Base-by-base conservation (phyloP, 1,140 invertebrate species). In the Aphelenchoides fujianensis region DNA sequence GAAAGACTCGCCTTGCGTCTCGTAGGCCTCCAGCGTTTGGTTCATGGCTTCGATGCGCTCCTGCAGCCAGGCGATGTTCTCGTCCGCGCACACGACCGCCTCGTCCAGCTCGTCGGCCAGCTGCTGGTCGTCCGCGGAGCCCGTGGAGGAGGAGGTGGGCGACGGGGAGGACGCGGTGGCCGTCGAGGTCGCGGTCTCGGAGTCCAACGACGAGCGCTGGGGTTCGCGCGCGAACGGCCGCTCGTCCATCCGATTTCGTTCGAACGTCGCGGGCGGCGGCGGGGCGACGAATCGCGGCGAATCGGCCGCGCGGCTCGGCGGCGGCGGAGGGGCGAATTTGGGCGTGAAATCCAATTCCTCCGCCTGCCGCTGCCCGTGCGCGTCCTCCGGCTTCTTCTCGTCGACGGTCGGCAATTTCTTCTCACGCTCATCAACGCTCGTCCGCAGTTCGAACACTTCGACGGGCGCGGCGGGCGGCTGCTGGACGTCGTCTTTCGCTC, bases 11-110 rank as follows among this genome's bases (percentile, higher is more conserved):
- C 55, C 55, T 5, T 59, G 27, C 12, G 5, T 5, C 19, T 59
- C 55, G 34, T 59, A 59, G 5, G 55, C 55, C 55, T 59, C 55
- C 55, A 59, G 23, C 7, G 55, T 59, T 59, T 59, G 55, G 34
- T 59, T 59, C 55, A 59, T 59, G 5, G 55, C 55, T 59, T 59
- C 55, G 19, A 59, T 59, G 28, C 55, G 5, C 19, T 59, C 55
- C 34, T 59, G 55, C 5, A 59, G 19, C 55, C 55, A 59, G 12
- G 55, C 55, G 55, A 59, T 59, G 55, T 19, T 59, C 55, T 59
- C 55, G 23, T 59, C 19, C 5, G 5, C 5, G 34, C 34, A 5
- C 5, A 59, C 55, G 19, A 19, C 55, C 5, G 19, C 55, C 7
- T 19, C 55, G 55, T 59, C 55, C 55, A 59, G 34, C 34, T 59